Percentiles rank a stretch among this genome's conserved stretches.
phyloP scores from a whole-genome alignment of 2,888 invertebrate species.

The Brachyptera risi region DNA sequence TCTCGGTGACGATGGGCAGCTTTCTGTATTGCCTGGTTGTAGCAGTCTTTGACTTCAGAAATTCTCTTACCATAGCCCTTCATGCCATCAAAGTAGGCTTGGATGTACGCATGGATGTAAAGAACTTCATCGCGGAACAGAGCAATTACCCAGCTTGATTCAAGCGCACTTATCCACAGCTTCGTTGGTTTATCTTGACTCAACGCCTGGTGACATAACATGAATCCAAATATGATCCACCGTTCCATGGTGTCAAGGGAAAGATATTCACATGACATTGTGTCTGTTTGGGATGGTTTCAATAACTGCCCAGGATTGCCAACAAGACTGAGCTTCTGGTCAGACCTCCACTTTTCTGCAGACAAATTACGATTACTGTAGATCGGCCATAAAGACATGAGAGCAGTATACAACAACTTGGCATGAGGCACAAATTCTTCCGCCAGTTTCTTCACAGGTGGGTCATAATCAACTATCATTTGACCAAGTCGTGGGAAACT shows the following conservation, averaged over 20 bases:
- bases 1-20: conserved; percentile 92
- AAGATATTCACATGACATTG: conserved; percentile 96
- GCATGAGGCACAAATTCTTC: conserved; percentile 97
- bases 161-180: conserved; percentile 88
- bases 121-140: conserved; percentile 97
- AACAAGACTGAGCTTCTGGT: conserved; percentile 88
- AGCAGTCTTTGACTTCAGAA: conserved; percentile 94
- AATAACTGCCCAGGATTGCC: conserved; percentile 92
- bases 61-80: conserved; percentile 92
- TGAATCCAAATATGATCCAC: conserved; percentile 94
- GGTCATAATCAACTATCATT: conserved; percentile 96
- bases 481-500: conserved; percentile 95
- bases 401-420: conserved; percentile 76
- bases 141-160: conserved; percentile 91
- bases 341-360: conserved; percentile 92
- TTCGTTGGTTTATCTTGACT: conserved; percentile 74
- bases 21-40: conserved; percentile 83
- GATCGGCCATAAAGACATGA: conserved; percentile 82
- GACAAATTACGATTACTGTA: conserved; percentile 86
- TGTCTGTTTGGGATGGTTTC: conserved; percentile 91
- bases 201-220: conserved; percentile 84
- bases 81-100: conserved; percentile 87
- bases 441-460: conserved; percentile 88
- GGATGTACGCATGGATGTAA: conserved; percentile 90
- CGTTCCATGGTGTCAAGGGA: conserved; percentile 93